Evolutionary conservation across 2,888 invertebrate species (phyloP), one percentile per base, ranked within the genome.

Genomic region (Sinopyrophorus schimmeli): DNA sequence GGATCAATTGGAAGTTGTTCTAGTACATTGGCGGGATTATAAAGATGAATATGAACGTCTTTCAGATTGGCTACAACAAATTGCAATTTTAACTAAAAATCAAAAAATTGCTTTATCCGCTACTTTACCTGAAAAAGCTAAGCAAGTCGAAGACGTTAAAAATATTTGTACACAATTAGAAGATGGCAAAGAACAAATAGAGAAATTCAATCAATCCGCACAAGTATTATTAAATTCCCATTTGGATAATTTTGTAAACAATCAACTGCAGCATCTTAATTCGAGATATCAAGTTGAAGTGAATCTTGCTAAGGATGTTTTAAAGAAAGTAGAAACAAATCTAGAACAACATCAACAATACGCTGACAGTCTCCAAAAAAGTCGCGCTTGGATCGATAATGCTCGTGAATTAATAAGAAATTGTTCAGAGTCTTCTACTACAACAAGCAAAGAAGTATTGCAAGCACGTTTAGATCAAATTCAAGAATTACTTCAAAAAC

Each of bases 11-110:
- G 92, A 92, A 74, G 81, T 82, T 2, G 90, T 87, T 2, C 82
- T 92, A 48, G 79, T 80, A 39, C 89, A 92, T 65, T 91, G 92
- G 89, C 81, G 91, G 42, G 89, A 92, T 52, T 94, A 90, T 74
- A 93, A 93, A 72, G 93, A 93, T 66, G 93, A 94, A 72, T 92
- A 90, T 66, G 93, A 94, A 69, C 81, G 90, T 50, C 74, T 94
- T 9, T 91, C 91, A 37, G 93, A 94, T 70, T 94, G 93, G 93
- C 72, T 94, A 17, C 93, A 93, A 65, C 92, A 93, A 70, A 90
- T 90, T 64, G 92, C 93, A 63, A 91, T 92, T 62, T 79, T 92
- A 5, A 87, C 92, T 6, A 93, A 94, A 69, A 90, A 91, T 44
- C 90, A 93, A 63, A 94, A 94, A 72, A 82, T 90, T 14, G 87